Conservation (phyloP, 2,888 invertebrate genomes). For the Oscheius sp. region DNA sequence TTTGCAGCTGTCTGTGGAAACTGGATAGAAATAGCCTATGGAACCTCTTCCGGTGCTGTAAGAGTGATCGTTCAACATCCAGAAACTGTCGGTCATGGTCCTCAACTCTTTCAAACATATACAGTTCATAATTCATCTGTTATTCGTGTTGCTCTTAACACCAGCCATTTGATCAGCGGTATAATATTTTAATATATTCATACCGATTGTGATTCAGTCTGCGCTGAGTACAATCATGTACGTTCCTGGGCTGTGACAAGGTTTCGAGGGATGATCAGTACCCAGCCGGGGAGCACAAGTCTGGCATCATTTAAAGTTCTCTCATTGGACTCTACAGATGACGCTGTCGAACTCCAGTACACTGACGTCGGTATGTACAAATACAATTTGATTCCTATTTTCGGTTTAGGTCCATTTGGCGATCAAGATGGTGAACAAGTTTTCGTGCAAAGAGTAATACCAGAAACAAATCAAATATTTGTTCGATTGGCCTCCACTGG, state of each 20-base stretch:
- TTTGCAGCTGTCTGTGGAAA: constrained; percentile 88
- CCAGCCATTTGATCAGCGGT: constrained; percentile 91
- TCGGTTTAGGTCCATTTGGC: constrained; percentile 84
- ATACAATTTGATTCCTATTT: not conserved
- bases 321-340: constrained; percentile 79
- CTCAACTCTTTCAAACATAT: constrained; percentile 87
- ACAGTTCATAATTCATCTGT: constrained; percentile 67
- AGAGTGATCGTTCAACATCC: constrained; percentile 98
- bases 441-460: constrained; percentile 96
- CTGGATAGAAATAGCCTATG: constrained; percentile 99
- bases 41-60: constrained; percentile 89
- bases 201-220: constrained; percentile 73
- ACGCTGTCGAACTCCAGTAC: constrained; percentile 65
- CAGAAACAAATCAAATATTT: constrained; percentile 92
- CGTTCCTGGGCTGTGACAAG: constrained; percentile 95
- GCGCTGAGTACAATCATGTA: constrained; percentile 97
- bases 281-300: constrained; percentile 96
- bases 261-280: constrained; percentile 97
- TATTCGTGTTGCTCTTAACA: constrained; percentile 79
- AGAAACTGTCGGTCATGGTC: constrained; percentile 97
- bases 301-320: constrained; percentile 95
- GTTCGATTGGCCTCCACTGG: constrained; percentile 94
- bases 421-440: constrained; percentile 98
- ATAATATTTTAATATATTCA: not conserved
- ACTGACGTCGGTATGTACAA: constrained; percentile 41